phyloP scores from a whole-genome alignment of 2,797 vertebrate genomes.

The Carapus acus region DNA sequence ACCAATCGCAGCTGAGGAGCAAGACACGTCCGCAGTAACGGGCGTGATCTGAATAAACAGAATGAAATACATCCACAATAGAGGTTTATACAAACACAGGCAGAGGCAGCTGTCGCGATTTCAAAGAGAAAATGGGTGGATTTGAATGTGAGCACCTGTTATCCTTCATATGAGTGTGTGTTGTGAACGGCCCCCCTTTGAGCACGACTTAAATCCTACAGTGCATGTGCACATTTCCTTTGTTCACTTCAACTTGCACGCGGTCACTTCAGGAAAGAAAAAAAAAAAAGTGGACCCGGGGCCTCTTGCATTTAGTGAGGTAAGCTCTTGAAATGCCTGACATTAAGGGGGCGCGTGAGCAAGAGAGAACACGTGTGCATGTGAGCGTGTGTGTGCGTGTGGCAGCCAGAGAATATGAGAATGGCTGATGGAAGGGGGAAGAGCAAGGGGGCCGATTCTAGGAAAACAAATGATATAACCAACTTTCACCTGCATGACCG shows the following conservation, averaged over 20 bases:
- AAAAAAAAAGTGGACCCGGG: constrained; percentile 46
- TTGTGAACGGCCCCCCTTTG: constrained; percentile 1
- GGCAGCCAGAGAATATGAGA: constrained; percentile 53
- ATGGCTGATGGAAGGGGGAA: constrained; percentile 32
- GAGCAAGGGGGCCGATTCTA: constrained; percentile 31
- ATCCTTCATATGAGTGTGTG: background rate
- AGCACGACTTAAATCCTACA: background rate
- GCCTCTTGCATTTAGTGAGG: constrained; percentile 30
- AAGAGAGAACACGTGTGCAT: constrained; percentile 17
- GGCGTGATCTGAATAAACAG: background rate
- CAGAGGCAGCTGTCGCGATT: background rate
- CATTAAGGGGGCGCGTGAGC: constrained; percentile 1
- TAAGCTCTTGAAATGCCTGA: constrained; percentile 36
- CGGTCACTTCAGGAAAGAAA: constrained; percentile 32
- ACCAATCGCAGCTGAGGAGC: background rate
- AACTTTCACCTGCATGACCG: constrained; percentile 39
- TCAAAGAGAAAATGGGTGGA: background rate
- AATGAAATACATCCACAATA: too few relatives aligned
- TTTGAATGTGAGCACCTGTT: background rate
- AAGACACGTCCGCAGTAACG: background rate
- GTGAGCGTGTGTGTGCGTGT: constrained; percentile 23
- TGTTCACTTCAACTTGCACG: constrained; percentile 39
- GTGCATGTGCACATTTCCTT: constrained; percentile 11
- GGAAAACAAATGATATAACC: constrained; percentile 65
- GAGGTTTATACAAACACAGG: too few relatives aligned